phyloP scores from a whole-genome alignment of 2,797 vertebrate species.

The Cirrhinus molitorella region DNA sequence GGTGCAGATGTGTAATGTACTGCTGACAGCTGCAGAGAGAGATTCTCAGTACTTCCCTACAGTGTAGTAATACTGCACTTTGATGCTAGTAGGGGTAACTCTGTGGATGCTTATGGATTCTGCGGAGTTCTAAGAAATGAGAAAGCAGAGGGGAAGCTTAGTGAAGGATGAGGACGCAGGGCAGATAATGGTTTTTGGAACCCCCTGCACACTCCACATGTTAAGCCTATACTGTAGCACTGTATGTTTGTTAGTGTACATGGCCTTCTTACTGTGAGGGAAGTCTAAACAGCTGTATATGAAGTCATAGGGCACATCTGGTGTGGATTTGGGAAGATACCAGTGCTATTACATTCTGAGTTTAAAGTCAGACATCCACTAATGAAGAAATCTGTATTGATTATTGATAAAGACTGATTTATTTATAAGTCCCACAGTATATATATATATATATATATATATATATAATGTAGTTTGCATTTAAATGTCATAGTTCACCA shows the following conservation, averaged over 20 bases:
- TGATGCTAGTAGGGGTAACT: slow-evolving; percentile 56
- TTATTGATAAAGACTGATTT: slow-evolving; percentile 1
- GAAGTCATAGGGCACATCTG: slow-evolving; percentile 47
- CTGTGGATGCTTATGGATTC: slow-evolving; percentile 22
- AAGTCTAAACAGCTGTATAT: slow-evolving; percentile 47
- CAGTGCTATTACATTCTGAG: slow-evolving; percentile 5
- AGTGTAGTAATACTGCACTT: slow-evolving; percentile 33
- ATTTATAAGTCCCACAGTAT: background rate
- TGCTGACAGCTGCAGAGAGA: slow-evolving; percentile 38
- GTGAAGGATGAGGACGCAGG: background rate
- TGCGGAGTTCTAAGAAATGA: slow-evolving; percentile 44
- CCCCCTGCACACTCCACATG: background rate
- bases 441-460: no score
- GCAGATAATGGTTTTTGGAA: slow-evolving; percentile 16
- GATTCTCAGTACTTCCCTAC: background rate
- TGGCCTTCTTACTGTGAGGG: slow-evolving; percentile 43
- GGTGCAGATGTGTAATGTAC: slow-evolving; percentile 37
- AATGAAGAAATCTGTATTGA: background rate
- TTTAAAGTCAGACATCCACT: slow-evolving; percentile 18
- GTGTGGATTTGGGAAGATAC: slow-evolving; percentile 26
- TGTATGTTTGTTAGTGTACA: slow-evolving; percentile 51
- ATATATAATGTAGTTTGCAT: background rate
- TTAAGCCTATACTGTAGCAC: slow-evolving; percentile 13
- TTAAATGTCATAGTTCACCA: background rate
- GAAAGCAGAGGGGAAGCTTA: slow-evolving; percentile 35